A percentile compares a stretch with the other conserved stretches of the same genome.
phyloP scores from a whole-genome alignment of 2,888 invertebrate species.

The Lithosia quadra region DNA sequence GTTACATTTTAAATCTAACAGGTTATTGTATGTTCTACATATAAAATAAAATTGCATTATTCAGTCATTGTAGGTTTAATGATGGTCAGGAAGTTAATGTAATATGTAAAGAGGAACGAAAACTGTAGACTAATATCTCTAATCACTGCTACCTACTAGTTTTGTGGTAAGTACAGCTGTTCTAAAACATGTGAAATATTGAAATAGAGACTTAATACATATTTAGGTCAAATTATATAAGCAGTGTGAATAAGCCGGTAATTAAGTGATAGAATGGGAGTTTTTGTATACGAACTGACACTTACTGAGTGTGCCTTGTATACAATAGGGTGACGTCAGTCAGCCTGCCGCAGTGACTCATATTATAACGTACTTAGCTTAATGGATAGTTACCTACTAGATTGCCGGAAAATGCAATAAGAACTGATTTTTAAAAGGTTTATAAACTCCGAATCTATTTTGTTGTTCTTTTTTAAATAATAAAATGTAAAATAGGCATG shows the following conservation, averaged over 20 bases:
- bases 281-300: constrained; percentile 52
- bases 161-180: background rate
- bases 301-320: constrained; percentile 22
- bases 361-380: constrained; percentile 23
- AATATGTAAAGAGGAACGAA: background rate
- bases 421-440: background rate
- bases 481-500: no score
- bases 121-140: background rate
- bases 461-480: background rate
- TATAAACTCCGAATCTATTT: background rate
- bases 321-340: constrained; percentile 52
- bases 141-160: background rate
- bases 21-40: background rate
- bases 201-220: background rate
- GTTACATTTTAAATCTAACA: background rate
- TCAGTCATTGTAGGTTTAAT: background rate
- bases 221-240: constrained; percentile 36
- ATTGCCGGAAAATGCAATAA: constrained; percentile 15
- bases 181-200: no score
- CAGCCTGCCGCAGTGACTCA: constrained; percentile 46
- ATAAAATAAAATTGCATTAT: constrained; percentile 1
- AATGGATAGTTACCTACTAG: constrained; percentile 14
- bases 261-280: constrained; percentile 47
- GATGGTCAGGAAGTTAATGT: background rate
- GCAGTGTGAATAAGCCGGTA: constrained; percentile 45